These are phyloP conservation scores for Drosophila takahashii DNA, from an alignment of 1,140 invertebrate species.

Conservation along the genomic window DNA sequence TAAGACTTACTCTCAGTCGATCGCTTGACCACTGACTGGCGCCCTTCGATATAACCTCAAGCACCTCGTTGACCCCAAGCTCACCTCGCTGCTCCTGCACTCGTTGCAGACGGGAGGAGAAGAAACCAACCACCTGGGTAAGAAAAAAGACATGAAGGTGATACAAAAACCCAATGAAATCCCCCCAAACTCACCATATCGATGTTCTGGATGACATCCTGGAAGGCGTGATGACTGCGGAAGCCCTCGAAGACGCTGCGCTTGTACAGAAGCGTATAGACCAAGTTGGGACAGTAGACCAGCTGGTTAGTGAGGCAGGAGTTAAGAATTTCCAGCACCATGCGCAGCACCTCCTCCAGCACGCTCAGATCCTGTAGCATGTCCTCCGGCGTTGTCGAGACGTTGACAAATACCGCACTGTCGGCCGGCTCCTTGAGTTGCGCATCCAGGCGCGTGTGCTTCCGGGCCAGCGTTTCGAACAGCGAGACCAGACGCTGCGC, in stretches of 20 bases:
- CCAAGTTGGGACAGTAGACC: slow-evolving; percentile 95
- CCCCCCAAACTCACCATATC: slow-evolving; percentile 90
- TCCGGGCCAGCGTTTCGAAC: slow-evolving; percentile 94
- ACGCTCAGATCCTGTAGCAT: slow-evolving; percentile 95
- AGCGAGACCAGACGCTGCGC: slow-evolving; percentile 96
- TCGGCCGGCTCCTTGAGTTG: slow-evolving; percentile 81
- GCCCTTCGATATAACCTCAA: slow-evolving; percentile 94
- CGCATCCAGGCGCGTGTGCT: slow-evolving; percentile 88
- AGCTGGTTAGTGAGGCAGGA: slow-evolving; percentile 95
- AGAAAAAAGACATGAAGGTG: background rate
- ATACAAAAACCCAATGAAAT: accelerated
- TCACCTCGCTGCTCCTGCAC: slow-evolving; percentile 88
- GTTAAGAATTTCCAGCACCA: slow-evolving; percentile 98
- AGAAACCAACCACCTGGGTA: slow-evolving; percentile 93
- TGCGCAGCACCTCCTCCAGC: slow-evolving; percentile 98
- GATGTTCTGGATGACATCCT: slow-evolving; percentile 98
- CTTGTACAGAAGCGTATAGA: slow-evolving; percentile 98
- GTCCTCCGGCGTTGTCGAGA: slow-evolving; percentile 81
- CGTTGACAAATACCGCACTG: slow-evolving; percentile 75
- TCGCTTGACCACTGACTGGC: slow-evolving; percentile 95
- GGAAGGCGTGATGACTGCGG: slow-evolving; percentile 94
- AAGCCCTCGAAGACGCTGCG: slow-evolving; percentile 95
- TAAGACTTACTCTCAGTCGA: slow-evolving; percentile 90
- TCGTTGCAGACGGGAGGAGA: slow-evolving; percentile 90
- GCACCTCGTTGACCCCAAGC: slow-evolving; percentile 93